Percentiles rank a stretch among this genome's conserved stretches.
phyloP scores from a whole-genome alignment of 2,797 vertebrate genomes.

The Pipistrellus kuhlii region DNA sequence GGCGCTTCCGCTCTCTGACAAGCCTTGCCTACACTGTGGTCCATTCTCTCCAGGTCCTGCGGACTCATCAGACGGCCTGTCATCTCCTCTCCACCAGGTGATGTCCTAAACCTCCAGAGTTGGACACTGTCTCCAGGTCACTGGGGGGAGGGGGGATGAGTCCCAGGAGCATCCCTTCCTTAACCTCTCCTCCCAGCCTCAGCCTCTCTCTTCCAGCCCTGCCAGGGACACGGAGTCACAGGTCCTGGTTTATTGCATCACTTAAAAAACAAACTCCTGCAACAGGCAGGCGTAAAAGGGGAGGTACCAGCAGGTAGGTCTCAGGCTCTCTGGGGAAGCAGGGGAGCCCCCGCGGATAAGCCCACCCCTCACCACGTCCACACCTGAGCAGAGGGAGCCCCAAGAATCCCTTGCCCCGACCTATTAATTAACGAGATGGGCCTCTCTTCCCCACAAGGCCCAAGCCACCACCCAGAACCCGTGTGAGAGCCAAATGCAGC shows the following conservation, averaged over 20 bases:
- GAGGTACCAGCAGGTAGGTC: constrained; percentile 59
- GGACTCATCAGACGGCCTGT: not conserved
- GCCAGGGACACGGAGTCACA: constrained; percentile 64
- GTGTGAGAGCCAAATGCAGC: constrained; percentile 87
- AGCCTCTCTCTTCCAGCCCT: not conserved
- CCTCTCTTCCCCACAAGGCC: constrained; percentile 86
- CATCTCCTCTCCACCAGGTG: not conserved
- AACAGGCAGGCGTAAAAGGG: constrained; percentile 76
- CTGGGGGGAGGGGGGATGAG: not conserved
- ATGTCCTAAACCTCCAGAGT: not conserved
- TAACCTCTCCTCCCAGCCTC: not conserved
- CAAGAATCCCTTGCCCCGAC: constrained; percentile 85
- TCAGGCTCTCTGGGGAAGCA: constrained; percentile 69
- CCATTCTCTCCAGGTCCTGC: not conserved
- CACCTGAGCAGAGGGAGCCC: constrained; percentile 82
- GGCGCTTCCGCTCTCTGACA: not conserved
- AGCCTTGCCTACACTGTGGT: accelerated
- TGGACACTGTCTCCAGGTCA: not conserved
- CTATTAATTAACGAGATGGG: constrained; percentile 87
- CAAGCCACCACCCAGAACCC: constrained; percentile 82
- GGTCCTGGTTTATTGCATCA: constrained; percentile 51
- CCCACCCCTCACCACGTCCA: constrained; percentile 66
- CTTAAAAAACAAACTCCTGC: constrained; percentile 66
- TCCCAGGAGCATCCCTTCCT: not conserved
- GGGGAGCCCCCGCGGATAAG: constrained; percentile 62